These are phyloP conservation scores for Helicoverpa assulta DNA, from an alignment of 2,888 invertebrate species.

Conservation along the genomic window DNA sequence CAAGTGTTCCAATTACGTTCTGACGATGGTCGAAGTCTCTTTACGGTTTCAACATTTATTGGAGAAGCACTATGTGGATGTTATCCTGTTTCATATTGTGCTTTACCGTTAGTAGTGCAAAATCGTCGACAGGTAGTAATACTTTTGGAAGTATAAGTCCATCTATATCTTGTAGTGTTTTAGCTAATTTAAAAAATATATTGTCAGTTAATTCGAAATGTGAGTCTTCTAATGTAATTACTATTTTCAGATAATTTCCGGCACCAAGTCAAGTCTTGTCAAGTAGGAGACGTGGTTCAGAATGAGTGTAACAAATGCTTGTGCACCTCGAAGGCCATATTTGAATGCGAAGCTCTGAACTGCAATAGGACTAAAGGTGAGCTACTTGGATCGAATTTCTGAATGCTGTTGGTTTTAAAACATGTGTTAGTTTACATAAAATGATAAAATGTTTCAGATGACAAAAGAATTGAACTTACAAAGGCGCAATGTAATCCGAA, in stretches of 20 bases:
- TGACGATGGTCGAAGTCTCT: constrained; percentile 9
- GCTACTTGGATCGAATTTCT: constrained; percentile 3
- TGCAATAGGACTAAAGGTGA: constrained; percentile 50
- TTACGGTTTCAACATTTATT: background rate
- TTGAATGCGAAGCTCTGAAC: constrained; percentile 60
- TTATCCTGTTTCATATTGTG: constrained; percentile 28
- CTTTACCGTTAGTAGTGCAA: constrained; percentile 25
- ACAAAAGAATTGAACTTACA: constrained; percentile 6
- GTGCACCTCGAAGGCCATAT: constrained; percentile 62
- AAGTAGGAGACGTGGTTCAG: constrained; percentile 61
- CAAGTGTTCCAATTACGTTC: constrained; percentile 29
- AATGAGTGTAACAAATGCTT: constrained; percentile 69
- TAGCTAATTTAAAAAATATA: no score
- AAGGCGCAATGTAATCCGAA: constrained; percentile 66
- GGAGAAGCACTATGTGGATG: constrained; percentile 34
- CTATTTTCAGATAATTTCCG: constrained; percentile 57
- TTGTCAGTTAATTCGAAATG: no score
- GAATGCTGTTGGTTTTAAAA: background rate
- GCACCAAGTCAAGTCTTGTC: constrained; percentile 58
- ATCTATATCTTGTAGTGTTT: background rate
- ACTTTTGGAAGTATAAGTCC: background rate
- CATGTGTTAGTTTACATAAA: background rate
- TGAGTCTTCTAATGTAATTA: background rate
- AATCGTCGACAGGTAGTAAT: constrained; percentile 46
- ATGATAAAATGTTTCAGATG: constrained; percentile 34